Evolutionary conservation across 1,140 invertebrate species (phyloP).

Genomic region (Zaprionus vittiger): DNA sequence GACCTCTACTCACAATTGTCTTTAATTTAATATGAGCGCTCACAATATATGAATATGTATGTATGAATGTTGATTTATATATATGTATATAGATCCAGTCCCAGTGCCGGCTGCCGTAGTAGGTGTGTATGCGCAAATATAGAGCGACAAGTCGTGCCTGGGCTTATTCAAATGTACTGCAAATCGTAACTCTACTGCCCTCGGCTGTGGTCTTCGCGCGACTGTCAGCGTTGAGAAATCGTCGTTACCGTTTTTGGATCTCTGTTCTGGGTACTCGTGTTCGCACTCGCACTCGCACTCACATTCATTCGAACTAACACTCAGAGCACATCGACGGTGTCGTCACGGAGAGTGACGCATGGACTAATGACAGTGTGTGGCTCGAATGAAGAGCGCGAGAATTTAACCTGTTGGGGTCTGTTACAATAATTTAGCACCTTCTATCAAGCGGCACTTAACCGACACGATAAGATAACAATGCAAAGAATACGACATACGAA

Average conservation of each 20-base stretch:
- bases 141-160: slow-evolving; percentile 17
- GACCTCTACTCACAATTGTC: slow-evolving; percentile 78
- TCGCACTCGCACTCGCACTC: slow-evolving; percentile 10
- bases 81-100: slow-evolving; percentile 41
- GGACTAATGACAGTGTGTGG: slow-evolving; percentile 29
- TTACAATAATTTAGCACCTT: slow-evolving; percentile 50
- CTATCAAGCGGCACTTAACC: slow-evolving; percentile 49
- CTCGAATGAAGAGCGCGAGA: slow-evolving; percentile 17
- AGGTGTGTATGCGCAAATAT: slow-evolving; percentile 20
- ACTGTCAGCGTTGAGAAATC: slow-evolving; percentile 55
- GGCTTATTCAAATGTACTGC: slow-evolving; percentile 45
- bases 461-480: slow-evolving; percentile 54
- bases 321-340: slow-evolving; percentile 12
- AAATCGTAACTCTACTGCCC: slow-evolving; percentile 58
- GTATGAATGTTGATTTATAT: neutral
- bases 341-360: slow-evolving; percentile 48
- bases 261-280: slow-evolving; percentile 31
- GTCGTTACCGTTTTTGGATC: slow-evolving; percentile 59
- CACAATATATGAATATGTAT: slow-evolving; percentile 18
- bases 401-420: slow-evolving; percentile 19
- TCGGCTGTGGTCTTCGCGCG: slow-evolving; percentile 66
- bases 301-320: slow-evolving; percentile 8
- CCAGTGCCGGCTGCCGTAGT: slow-evolving; percentile 34
- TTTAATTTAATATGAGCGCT: slow-evolving; percentile 73
- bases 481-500: slow-evolving; percentile 6